Percentiles rank a stretch among this genome's conserved stretches.
Evolutionary conservation across 1,140 invertebrate genomes (phyloP).

Genomic region (Lepidotrigona ventralis): DNA sequence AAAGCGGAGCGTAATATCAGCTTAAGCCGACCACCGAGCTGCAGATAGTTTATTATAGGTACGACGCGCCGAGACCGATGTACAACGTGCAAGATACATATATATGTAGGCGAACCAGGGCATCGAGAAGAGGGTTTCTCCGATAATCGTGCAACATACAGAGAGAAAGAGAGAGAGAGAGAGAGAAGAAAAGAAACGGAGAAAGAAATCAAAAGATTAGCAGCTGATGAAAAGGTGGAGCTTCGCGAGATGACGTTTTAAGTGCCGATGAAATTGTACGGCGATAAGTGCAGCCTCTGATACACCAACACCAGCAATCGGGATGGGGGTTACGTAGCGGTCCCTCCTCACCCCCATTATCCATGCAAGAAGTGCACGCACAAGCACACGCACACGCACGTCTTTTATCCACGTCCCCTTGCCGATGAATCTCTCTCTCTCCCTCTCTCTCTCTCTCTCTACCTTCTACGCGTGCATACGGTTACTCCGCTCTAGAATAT

Average conservation of each 20-base stretch:
- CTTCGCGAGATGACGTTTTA: constrained; percentile 68
- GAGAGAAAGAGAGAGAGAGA: constrained; percentile 5
- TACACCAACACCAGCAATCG: constrained; percentile 13
- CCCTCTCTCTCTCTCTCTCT: too few species aligned
- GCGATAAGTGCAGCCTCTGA: constrained; percentile 63
- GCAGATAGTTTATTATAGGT: constrained; percentile 61
- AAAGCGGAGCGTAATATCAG: constrained; percentile 10
- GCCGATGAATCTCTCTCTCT: background rate
- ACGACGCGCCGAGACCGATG: background rate
- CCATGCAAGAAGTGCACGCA: constrained; percentile 21
- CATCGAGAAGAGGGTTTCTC: constrained; percentile 4
- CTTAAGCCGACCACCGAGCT: constrained; percentile 23
- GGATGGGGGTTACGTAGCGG: constrained; percentile 33
- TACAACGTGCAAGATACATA: background rate
- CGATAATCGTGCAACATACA: background rate
- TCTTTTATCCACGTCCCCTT: constrained; percentile 14
- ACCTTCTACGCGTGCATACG: constrained; percentile 52
- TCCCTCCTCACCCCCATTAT: constrained; percentile 12
- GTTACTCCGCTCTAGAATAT: constrained; percentile 60
- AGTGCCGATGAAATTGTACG: constrained; percentile 71
- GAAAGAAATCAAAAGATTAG: constrained; percentile 60
- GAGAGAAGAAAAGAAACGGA: constrained; percentile 2
- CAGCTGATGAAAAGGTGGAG: constrained; percentile 70
- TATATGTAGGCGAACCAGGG: constrained; percentile 3
- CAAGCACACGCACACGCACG: constrained; percentile 6